Evolutionary conservation across 2,113 vertebrate species (phyloP), one percentile per base, ranked within the genome.

Genomic region (Axis porcinus): DNA sequence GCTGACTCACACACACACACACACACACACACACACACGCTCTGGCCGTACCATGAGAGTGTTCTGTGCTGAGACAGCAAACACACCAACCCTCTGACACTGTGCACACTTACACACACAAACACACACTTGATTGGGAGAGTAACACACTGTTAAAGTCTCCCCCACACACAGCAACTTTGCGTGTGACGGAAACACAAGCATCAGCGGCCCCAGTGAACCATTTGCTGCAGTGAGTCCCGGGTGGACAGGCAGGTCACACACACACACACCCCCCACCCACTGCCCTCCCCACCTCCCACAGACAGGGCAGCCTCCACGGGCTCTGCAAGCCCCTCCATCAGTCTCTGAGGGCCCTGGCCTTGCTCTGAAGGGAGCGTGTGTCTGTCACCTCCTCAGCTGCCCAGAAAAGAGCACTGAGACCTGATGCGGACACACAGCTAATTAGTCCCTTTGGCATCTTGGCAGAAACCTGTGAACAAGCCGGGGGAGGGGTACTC

Each of bases 401-500:
- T 84, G 79, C 92, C 84, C 90, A 96, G 91, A 91, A 94, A 87
- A 84, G 74, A 70, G 47, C 82, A 28, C 89, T 54, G 84, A 60
- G 79, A 14, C 19, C 86, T 36, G 58, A 16, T 3, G n/a, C 55
- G 74, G 87, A 58, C 62, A 82, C 91, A 70, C 89, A 74, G 55
- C 94, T 91, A 76, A 95, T 94, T 74, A 91, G 70, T 74, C 91
- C 82, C 76, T 60, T 57, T 16, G 78, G 50, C 28, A 0, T 92
- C 54, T 54, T 16, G 40, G 79, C 82, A 91, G 95, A 95, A 79
- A 52, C 14, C 1, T 19, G 67, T 98, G 50, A 89, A 99, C 99
- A 97, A 99, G 99, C 99, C 99, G 85, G 99, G 98, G 98, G 99
- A 99, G 94, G 98, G 98, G 58, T 98, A 98, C 98, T 99, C 8